These are phyloP conservation scores for Menidia menidia DNA, from an alignment of 2,797 vertebrate genomes.

Conservation along the genomic window DNA sequence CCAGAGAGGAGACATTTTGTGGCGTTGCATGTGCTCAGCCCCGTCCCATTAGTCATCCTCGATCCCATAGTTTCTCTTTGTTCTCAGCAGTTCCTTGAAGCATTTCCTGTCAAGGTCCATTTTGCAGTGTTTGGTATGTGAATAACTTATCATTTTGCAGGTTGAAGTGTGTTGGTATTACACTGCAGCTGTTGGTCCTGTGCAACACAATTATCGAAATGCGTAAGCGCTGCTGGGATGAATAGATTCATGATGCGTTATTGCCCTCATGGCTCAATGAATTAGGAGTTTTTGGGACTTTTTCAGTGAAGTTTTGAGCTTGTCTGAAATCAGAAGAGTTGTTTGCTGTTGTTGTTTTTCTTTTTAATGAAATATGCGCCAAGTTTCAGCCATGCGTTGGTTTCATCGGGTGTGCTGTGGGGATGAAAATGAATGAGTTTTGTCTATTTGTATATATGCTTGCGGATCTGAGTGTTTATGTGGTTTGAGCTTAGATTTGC, in stretches of 20 bases:
- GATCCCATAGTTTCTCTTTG: conserved; percentile 45
- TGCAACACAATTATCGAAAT: conserved; percentile 69
- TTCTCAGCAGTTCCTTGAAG: conserved; percentile 58
- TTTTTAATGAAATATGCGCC: too few species aligned
- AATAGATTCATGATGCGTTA: conserved; percentile 66
- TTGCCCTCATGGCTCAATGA: conserved; percentile 34
- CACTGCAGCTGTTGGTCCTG: conserved; percentile 45
- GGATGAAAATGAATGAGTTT: neutral
- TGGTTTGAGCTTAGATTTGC: neutral
- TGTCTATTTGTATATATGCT: conserved; percentile 1
- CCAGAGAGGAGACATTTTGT: conserved; percentile 45
- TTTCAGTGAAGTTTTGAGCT: conserved; percentile 48
- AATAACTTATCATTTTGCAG: conserved; percentile 68
- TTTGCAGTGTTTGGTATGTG: conserved; percentile 63
- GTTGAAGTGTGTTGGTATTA: conserved; percentile 62
- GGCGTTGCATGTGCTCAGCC: conserved; percentile 29
- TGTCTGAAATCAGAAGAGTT: conserved; percentile 16
- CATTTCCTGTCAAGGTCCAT: conserved; percentile 55
- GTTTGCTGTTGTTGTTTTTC: conserved; percentile 18
- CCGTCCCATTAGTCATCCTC: conserved; percentile 55
- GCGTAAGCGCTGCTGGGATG: conserved; percentile 58
- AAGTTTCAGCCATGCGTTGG: neutral
- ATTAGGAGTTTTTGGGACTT: conserved; percentile 43
- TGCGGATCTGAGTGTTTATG: conserved; percentile 3
- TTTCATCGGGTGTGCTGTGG: neutral